Base-by-base conservation (phyloP, 2,797 vertebrate genomes). In the Urocyon cinereoargenteus region DNA sequence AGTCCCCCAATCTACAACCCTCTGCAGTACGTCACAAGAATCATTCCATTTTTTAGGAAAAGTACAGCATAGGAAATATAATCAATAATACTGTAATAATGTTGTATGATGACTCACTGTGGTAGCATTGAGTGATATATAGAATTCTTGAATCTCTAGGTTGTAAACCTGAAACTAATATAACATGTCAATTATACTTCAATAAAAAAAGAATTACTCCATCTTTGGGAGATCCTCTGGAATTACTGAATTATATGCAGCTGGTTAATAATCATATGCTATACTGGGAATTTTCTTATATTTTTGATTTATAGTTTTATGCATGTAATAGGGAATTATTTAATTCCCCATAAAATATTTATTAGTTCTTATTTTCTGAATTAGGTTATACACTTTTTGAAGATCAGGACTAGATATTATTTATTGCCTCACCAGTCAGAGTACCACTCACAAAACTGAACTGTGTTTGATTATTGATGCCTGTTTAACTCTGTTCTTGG, bases 381-480 rank as follows among this genome's bases (percentile, higher is more conserved):
- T 92, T 88, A 61, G 36, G 75, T 77, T 83, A 55, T 73, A 31
- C 64, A 31, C 1, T 90, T 21, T 86, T 86, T 45, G 59, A 91
- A 77, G 59, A 70, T 66, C 78, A 36, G 10, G 12, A 64, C 36
- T 86, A 59, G 19, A 26, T 90, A 40, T 72, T 64, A 94, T 90
- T 86, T 94, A 94, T 92, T 86, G 28, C n/a, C n/a, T 73, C 10
- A 51, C 7, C 0, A 14, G 78, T 78, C n/a, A 3, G 12, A 90
- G 62, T 86, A 61, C 49, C 49, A 59, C 83, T 94, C 55, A 66
- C 62, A 96, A 96, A 95, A 66, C 36, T 94, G 31, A 95, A 88
- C 10, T 86, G 15, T 75, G 51, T n/a, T 83, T 84, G 49, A n/a
- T 91, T 83, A 75, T 86, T 94, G 53, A 14, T 85, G 31, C 16